These are phyloP conservation scores for Agriopis leucophaearia DNA, from an alignment of 2,888 invertebrate species.

Conservation along the genomic window DNA sequence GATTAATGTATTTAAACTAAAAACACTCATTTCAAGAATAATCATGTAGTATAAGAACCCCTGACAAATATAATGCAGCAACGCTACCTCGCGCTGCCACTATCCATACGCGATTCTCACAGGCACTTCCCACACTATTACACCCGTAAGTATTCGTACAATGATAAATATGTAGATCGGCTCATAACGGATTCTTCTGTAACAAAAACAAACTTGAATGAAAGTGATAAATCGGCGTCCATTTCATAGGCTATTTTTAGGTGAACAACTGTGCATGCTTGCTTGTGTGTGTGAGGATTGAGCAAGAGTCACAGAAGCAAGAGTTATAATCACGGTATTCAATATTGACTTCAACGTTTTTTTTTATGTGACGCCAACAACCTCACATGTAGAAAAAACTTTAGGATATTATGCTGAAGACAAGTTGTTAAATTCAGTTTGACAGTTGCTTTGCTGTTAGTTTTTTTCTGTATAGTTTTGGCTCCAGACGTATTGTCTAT, in stretches of 20 bases:
- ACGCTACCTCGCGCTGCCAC: not conserved
- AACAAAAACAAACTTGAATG: conserved; percentile 28
- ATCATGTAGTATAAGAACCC: not conserved
- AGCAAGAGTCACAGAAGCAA: conserved; percentile 7
- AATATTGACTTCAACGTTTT: too few relatives aligned
- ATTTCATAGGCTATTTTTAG: conserved; percentile 25
- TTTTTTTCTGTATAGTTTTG: too few relatives aligned
- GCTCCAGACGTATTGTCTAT: too few relatives aligned
- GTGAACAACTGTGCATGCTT: conserved; percentile 6
- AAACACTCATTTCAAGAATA: too few relatives aligned
- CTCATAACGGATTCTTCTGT: conserved; percentile 26
- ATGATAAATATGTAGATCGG: conserved; percentile 11
- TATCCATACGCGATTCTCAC: not conserved
- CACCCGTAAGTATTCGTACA: not conserved
- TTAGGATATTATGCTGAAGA: too few relatives aligned
- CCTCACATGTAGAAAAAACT: too few relatives aligned
- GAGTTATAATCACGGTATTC: too few relatives aligned
- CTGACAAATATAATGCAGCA: conserved; percentile 1
- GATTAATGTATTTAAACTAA: too few relatives aligned
- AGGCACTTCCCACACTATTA: not conserved
- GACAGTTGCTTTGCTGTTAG: too few relatives aligned
- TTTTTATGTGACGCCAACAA: too few relatives aligned
- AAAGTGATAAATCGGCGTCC: conserved; percentile 29
- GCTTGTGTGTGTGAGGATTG: not conserved
- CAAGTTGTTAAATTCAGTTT: too few relatives aligned